Base-by-base conservation (phyloP, 2,113 vertebrate species). In the Oncorhynchus kisutch region DNA sequence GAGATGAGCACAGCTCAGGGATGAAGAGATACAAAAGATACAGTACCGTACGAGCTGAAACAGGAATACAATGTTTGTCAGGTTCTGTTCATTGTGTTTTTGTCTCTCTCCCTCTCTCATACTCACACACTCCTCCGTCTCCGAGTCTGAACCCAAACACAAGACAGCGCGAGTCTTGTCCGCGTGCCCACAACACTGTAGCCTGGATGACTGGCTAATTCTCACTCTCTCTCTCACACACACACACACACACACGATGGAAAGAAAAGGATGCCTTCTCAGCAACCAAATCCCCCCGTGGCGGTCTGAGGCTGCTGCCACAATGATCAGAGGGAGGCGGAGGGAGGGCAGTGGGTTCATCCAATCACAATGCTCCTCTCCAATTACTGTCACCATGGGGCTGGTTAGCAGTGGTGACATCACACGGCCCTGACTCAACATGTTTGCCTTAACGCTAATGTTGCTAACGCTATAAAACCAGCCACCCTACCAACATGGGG, bases 301-400 rank as follows among this genome's bases (percentile, higher is more conserved):
- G 60, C 29, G 72, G 39, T 76, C 67, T 25, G 13, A 81, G 69
- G 57, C 78, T 67, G 60, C 78, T 72, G 69, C 31, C 51, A 75
- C 66, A 59, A 62, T 20, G 3, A 60, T 76, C 65, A 76, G 67
- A 9, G 59, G 62, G 34, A 66, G 68, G 14, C 68, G 59, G 60
- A 4, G 57, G 54, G 34, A 60, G 73, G 27, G 29, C 64, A 66
- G 51, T 39, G 16, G 70, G 29, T 71, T 73, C 22, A 80, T 78
- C 72, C 70, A 72, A 84, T 84, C 75, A 78, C 49, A 48, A 49
- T 11, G 5, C 74, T 69, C 13, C 62, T 54, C 51, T 51, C 68
- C 68, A 51, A 3, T 31, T 7, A 22, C 1, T 60, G 24, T 60
- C 5, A 0, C 74, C 66, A 54, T 24, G 27, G 66, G 6, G 4